Conservation (phyloP, 2,797 vertebrate species). For the Danionella dracula region DNA sequence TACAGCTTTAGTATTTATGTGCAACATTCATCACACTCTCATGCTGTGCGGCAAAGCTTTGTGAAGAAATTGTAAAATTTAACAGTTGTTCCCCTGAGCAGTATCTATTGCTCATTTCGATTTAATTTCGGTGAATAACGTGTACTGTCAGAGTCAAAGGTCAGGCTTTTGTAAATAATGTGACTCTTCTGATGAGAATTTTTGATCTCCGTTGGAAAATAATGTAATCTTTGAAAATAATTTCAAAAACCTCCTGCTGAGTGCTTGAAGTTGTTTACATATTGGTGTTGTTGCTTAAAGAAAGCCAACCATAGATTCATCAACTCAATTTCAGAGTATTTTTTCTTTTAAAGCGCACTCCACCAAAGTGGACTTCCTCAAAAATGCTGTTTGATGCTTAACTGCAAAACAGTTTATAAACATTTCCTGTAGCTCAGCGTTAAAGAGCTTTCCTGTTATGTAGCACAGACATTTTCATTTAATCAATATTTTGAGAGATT, state of each 20-base stretch:
- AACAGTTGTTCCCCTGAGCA: background rate
- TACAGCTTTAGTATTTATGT: conserved; percentile 7
- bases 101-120: conserved; percentile 1
- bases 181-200: background rate
- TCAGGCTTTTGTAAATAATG: background rate
- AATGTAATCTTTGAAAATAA: background rate
- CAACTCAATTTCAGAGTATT: background rate
- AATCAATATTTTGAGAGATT: too few species aligned
- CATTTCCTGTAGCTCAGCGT: background rate
- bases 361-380: background rate
- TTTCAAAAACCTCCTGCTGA: background rate
- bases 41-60: background rate
- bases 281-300: background rate
- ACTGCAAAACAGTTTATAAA: background rate
- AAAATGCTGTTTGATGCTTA: background rate
- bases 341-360: background rate
- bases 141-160: conserved; percentile 4
- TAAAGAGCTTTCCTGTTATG: too few species aligned
- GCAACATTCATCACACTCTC: background rate
- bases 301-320: background rate
- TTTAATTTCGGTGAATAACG: conserved; percentile 22
- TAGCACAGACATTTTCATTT: too few species aligned
- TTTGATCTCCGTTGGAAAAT: background rate
- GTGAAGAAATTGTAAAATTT: conserved; percentile 5
- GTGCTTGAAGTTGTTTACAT: background rate